Evolutionary conservation across 2,797 vertebrate species (phyloP).

Genomic region (Cottoperca gobio): DNA sequence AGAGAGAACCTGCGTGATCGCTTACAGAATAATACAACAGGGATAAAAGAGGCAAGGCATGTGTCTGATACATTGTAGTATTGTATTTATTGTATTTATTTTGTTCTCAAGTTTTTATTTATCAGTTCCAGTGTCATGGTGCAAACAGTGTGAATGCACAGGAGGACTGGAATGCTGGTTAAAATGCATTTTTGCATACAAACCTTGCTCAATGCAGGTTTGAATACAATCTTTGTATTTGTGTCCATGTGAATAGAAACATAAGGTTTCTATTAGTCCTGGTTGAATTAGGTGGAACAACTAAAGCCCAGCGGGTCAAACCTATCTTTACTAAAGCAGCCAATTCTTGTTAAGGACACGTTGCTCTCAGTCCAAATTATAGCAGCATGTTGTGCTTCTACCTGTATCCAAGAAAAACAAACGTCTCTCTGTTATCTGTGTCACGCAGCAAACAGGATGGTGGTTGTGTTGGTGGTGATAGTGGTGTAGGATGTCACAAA

Average conservation of each 20-base stretch:
- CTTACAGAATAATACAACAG: no score
- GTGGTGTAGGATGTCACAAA: slow-evolving; percentile 16
- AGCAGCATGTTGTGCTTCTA: slow-evolving; percentile 30
- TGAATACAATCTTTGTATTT: not conserved
- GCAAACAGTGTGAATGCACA: slow-evolving; percentile 4
- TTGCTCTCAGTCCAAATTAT: slow-evolving; percentile 30
- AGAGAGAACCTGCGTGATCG: not conserved
- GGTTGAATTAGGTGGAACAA: slow-evolving; percentile 9
- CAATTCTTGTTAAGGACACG: slow-evolving; percentile 36
- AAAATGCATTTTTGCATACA: not conserved
- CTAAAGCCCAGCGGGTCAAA: slow-evolving; percentile 28
- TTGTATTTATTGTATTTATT: not conserved
- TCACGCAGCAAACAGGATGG: slow-evolving; percentile 37
- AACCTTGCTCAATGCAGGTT: not conserved
- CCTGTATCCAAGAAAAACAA: slow-evolving; percentile 48
- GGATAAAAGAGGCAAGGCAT: not conserved
- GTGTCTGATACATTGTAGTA: not conserved
- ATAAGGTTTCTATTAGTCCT: not conserved
- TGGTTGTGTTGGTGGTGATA: slow-evolving; percentile 47
- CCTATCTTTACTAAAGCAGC: slow-evolving; percentile 32
- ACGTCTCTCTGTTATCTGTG: slow-evolving; percentile 45
- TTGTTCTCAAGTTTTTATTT: not conserved
- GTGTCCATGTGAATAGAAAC: not conserved
- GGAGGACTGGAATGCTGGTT: not conserved
- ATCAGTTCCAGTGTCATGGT: not conserved